A percentile compares a stretch with the other conserved stretches of the same genome.
Conservation (phyloP, 2,113 vertebrate genomes). For the Falco punctatus region DNA sequence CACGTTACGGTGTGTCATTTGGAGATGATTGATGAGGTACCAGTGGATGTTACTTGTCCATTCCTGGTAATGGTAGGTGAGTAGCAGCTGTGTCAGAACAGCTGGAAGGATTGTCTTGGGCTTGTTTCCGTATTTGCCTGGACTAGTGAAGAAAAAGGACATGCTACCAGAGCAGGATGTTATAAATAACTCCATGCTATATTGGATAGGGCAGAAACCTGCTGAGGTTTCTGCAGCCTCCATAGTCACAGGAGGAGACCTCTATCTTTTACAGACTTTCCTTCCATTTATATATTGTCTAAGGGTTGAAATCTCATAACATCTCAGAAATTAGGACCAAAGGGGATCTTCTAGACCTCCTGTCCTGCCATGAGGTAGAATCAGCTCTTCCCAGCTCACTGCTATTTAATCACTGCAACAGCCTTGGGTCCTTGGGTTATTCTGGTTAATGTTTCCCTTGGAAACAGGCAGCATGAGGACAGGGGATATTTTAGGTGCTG, state of each 20-base stretch:
- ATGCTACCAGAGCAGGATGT: accelerated
- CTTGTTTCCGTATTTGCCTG: neutral
- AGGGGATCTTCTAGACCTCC: neutral
- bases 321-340: neutral
- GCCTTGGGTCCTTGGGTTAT: neutral
- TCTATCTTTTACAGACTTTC: neutral
- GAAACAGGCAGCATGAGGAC: neutral
- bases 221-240: neutral
- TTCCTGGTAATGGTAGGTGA: neutral
- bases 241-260: accelerated
- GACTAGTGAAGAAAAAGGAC: neutral
- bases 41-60: accelerated
- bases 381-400: accelerated
- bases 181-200: neutral
- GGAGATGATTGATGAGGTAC: neutral
- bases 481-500: neutral
- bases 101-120: neutral
- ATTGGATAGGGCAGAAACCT: neutral
- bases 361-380: neutral
- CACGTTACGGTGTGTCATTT: accelerated
- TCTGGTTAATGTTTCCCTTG: neutral
- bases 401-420: neutral
- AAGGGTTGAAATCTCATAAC: neutral
- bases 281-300: neutral
- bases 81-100: neutral